Percentiles rank a stretch among this genome's conserved stretches.
Evolutionary conservation across 2,888 invertebrate genomes (phyloP).

Genomic region (Phortica magna): DNA sequence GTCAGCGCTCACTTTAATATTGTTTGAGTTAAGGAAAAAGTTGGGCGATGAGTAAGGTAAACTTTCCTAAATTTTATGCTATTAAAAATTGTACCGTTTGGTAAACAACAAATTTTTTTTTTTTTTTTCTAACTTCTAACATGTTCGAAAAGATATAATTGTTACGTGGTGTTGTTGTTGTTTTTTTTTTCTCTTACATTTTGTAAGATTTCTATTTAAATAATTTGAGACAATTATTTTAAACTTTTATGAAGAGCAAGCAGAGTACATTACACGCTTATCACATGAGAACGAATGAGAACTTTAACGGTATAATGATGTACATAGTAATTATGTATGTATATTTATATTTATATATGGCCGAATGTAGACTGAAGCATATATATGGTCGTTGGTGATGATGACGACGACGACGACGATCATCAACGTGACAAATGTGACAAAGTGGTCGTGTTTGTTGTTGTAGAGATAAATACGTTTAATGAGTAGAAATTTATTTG

Average conservation of each 20-base stretch:
- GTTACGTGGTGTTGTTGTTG: too few species aligned
- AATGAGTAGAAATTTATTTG: slow-evolving; percentile 64
- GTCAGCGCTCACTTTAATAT: slow-evolving; percentile 89
- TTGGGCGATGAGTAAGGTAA: slow-evolving; percentile 15
- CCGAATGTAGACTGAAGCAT: slow-evolving; percentile 52
- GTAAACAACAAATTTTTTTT: too few species aligned
- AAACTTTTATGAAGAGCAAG: slow-evolving; percentile 46
- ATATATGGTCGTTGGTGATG: slow-evolving; percentile 44
- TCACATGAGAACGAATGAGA: slow-evolving; percentile 63
- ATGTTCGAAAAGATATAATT: too few species aligned
- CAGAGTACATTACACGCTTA: slow-evolving; percentile 50
- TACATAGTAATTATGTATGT: slow-evolving; percentile 31
- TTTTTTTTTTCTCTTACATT: slow-evolving; percentile 6
- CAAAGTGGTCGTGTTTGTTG: slow-evolving; percentile 30
- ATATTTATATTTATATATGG: slow-evolving; percentile 44
- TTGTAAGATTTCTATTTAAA: slow-evolving; percentile 30
- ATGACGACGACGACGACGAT: not conserved
- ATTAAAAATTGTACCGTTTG: not conserved
- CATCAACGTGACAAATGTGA: not conserved
- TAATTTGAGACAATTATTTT: slow-evolving; percentile 25
- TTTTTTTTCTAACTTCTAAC: too few species aligned
- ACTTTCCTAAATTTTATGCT: not conserved
- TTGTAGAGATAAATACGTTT: slow-evolving; percentile 64
- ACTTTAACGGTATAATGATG: slow-evolving; percentile 21
- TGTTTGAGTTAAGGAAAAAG: slow-evolving; percentile 83